Evolutionary conservation across 2,797 vertebrate genomes (phyloP).

Genomic region (Stomatorhinus walkeri): DNA sequence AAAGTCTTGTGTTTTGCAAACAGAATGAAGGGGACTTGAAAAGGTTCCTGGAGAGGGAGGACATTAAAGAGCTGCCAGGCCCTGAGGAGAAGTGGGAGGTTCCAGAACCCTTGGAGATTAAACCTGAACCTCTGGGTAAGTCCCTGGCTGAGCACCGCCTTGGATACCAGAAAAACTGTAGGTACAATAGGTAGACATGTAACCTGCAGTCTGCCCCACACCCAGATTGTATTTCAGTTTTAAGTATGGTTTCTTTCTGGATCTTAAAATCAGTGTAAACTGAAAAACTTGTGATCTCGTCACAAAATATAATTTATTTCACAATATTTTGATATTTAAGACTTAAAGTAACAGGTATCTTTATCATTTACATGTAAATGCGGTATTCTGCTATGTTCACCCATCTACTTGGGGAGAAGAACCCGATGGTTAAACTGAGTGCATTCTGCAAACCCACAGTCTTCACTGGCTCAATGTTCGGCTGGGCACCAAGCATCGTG

Average conservation of each 20-base stretch:
- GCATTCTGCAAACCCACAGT: conserved; percentile 30
- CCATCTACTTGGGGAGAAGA: background rate
- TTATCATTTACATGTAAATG: background rate
- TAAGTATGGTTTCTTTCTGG: background rate
- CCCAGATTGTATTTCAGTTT: background rate
- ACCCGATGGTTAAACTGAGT: background rate
- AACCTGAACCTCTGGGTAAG: conserved; percentile 39
- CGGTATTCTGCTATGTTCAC: background rate
- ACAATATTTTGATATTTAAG: background rate
- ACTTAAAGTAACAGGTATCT: background rate
- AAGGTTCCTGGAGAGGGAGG: conserved; percentile 51
- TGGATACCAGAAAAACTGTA: background rate
- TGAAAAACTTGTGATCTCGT: background rate
- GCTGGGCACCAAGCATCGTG: conserved; percentile 21
- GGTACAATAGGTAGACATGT: background rate
- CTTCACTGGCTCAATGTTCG: conserved; percentile 19
- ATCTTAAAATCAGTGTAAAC: background rate
- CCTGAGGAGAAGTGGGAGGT: conserved; percentile 63
- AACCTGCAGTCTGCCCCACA: background rate
- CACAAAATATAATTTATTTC: background rate
- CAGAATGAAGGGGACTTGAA: conserved; percentile 49
- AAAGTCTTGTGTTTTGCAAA: conserved; percentile 1
- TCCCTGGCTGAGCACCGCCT: background rate
- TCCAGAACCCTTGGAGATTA: conserved; percentile 47
- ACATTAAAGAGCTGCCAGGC: conserved; percentile 53